Base-by-base conservation (phyloP, 2,888 invertebrate genomes). In the Crepidodera aurea region DNA sequence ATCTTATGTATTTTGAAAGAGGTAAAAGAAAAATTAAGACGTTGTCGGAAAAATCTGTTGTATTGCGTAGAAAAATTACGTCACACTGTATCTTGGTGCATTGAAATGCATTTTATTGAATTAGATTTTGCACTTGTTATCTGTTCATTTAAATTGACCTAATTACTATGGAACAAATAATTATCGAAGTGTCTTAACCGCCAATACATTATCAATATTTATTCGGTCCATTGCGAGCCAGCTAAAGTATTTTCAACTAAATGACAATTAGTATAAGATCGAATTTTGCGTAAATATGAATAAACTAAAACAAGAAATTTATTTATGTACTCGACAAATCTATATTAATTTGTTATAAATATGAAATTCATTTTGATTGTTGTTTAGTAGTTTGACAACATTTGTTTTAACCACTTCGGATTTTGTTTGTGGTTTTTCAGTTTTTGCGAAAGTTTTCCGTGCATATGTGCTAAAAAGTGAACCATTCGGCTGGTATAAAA, bases 341-440 rank as follows among this genome's bases (percentile, higher is more conserved):
- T 75, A 73, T 75, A 77, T 78, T 75, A 79, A 78, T 78, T 68
- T 74, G 78, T 79, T 77, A 78, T 79, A 79, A 79, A 79, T 79
- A 78, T 79, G 73, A 77, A 75, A 71, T 74, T 73, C 75, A 76
- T 78, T 78, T 75, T 78, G 77, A 76, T 78, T 75, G 71, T 75
- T 73, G 71, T 69, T 77, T 74, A 78, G 78, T 78, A 70, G 71
- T 75, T 75, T 75, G 72, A 71, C 73, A 71, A 74, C 70, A 68
- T 67, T 73, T 67, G 71, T 64, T 67, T 67, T 32, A 55, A 51
- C 29, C 53, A 39, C 54, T 48, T 37, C 62, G 56, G 40, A 12
- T 19, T 44, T 19, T 44, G 3, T 32, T 51, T 10, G 18, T 32
- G 27, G 18, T 32, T 37, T 51, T 63, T 64, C 10, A 18, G 50